phyloP scores from a whole-genome alignment of 2,888 invertebrate species.

The Spilarctia lutea region DNA sequence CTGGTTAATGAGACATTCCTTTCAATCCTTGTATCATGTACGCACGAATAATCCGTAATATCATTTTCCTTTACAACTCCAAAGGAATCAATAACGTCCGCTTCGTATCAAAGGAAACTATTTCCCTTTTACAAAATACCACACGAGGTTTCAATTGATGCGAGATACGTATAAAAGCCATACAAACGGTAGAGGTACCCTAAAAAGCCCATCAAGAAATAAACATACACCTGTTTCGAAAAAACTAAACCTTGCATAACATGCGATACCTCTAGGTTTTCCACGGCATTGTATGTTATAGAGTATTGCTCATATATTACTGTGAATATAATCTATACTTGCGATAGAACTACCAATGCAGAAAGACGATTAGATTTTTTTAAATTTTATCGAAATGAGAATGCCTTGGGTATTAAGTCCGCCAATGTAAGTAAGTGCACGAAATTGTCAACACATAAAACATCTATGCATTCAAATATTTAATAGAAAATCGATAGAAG shows the following conservation, averaged over 20 bases:
- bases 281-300: too few species aligned
- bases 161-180: neutral
- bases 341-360: too few species aligned
- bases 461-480: neutral
- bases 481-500: neutral
- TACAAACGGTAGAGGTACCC: neutral
- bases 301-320: too few species aligned
- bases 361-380: too few species aligned
- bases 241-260: neutral
- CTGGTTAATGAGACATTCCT: neutral
- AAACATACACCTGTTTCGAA: neutral
- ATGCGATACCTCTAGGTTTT: too few species aligned
- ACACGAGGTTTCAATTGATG: slow-evolving; percentile 3
- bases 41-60: neutral
- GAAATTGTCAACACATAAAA: neutral
- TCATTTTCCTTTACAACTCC: neutral
- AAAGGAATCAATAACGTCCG: slow-evolving; percentile 4
- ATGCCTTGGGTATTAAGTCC: too few species aligned
- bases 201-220: neutral
- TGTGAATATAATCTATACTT: too few species aligned
- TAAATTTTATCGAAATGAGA: too few species aligned
- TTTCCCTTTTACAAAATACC: slow-evolving; percentile 8
- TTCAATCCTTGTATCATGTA: neutral
- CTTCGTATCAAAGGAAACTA: slow-evolving; percentile 8
- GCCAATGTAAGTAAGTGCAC: too few species aligned